Evolutionary conservation across 2,888 invertebrate species (phyloP), one percentile per base, ranked within the genome.

Genomic region (Melangyna quadrimaculata): DNA sequence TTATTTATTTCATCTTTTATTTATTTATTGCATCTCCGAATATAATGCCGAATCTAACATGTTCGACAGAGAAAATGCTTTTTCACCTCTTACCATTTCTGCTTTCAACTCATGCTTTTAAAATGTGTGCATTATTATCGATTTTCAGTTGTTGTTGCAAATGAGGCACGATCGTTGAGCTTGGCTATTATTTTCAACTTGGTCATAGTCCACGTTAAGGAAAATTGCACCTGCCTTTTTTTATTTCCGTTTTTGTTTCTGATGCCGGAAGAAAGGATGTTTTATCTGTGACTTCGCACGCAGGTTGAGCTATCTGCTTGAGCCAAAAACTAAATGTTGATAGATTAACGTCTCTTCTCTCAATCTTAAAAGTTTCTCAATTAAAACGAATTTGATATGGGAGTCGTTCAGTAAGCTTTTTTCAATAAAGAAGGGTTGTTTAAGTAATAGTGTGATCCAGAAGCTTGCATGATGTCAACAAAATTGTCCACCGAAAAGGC

Each of bases 321-420:
- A 61, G 14, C 59, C 59, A 61, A 14, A 7, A 3, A 40, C 37
- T 61, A 61, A 35, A 57, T 17, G n/a, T 57, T 2, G 57, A 61
- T 4, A 40, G 19, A n/a, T 61, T 61, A 14, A 61, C 59, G 8
- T 37, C 37, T 40, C 37, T 3, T 32, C 24, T 12, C 24, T 22
- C 59, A 10, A 61, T 3, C 10, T 37, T 61, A 22, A 37, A 61
- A 3, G 14, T 7, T 19, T 37, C 22, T 37, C 22, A 59, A 22
- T 59, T 61, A 12, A 61, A 22, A 19, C 61, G 35, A 24, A 40
- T 61, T n/a, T 61, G 61, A n/a, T 61, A 61, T 14, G 61, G 37
- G 7, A 61, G 37, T 24, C 37, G 12, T 35, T 61, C n/a, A 10
- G 61, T 40, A 3, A 61, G 61, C 14, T 40, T 24, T 22, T 40